Base-by-base conservation (phyloP, 2,888 invertebrate genomes). In the Drosophila fungiperda region DNA sequence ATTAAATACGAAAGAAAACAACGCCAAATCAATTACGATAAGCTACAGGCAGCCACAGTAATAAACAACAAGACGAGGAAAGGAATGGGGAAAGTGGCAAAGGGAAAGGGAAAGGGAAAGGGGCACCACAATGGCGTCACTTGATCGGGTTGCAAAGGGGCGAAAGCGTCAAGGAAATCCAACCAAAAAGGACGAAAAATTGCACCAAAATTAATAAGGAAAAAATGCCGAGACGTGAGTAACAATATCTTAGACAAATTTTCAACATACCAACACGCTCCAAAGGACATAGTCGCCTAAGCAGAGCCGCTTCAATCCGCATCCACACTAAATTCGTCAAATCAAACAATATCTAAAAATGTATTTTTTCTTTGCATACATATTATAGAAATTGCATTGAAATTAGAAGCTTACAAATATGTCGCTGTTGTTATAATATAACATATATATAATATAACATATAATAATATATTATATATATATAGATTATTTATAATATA, bases 21-120 rank as follows among this genome's bases (percentile, higher is more conserved):
- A 77, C 71, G 76, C 40, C 76, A 83, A 84, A 88, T 84, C 83
- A 84, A 83, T 84, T 84, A 87, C 80, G 88, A 87, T 87, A 84
- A 82, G 85, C 85, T 84, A 76, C 76, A 74, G 88, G 71, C 83
- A 76, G 82, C 79, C 60, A 73, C 66, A 66, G 68, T 59, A 59
- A 82, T 82, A 82, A 82, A 73, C 68, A 82, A 69, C 42, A 58
- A 55, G 60, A 63, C 45, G 35, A 32, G 35, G 23, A 42, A 26
- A 26, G 20, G 57, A 60, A 26, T n/a, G 15, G 23, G 35, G 55
- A 53, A 23, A 23, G 23, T 23, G 23, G 23, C 1, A 23, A 23
- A 1, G 1, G 23, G 23, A 23, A 23, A 1, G 1, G 23, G 23
- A 48, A 52, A 17, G 3, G 26, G 36, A 7, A 60, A 54, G 38